Conservation (phyloP, 2,888 invertebrate genomes). For the Apomyelois bistriatella region DNA sequence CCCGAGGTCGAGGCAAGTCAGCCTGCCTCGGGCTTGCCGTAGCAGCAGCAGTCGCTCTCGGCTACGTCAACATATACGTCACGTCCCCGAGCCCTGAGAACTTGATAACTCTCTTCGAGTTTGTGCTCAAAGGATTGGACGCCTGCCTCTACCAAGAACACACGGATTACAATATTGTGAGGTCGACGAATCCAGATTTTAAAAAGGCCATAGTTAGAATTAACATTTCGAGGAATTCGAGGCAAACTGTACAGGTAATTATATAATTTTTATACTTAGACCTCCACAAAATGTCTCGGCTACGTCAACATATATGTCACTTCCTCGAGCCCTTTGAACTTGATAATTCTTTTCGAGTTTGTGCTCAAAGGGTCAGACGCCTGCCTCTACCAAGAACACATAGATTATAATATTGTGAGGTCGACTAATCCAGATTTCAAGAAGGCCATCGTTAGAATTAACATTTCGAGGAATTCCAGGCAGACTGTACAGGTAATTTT, state of each 20-base stretch:
- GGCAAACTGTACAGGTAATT: constrained; percentile 95
- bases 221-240: constrained; percentile 92
- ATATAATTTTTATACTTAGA: too few relatives aligned
- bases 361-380: constrained; percentile 95
- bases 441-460: constrained; percentile 96
- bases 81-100: constrained; percentile 99
- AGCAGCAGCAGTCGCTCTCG: constrained; percentile 90
- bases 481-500: constrained; percentile 98
- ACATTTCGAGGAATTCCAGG: constrained; percentile 92
- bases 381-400: constrained; percentile 95
- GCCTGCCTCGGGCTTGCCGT: constrained; percentile 97
- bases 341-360: constrained; percentile 98
- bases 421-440: constrained; percentile 98
- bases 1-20: constrained; percentile 98
- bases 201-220: constrained; percentile 97
- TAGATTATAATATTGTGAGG: constrained; percentile 95
- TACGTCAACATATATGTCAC: constrained; percentile 98
- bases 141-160: constrained; percentile 97
- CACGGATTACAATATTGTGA: constrained; percentile 95
- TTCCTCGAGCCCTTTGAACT: constrained; percentile 98
- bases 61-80: constrained; percentile 96
- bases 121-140: constrained; percentile 95
- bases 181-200: constrained; percentile 97
- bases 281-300: too few relatives aligned
- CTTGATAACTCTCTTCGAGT: constrained; percentile 97